Conservation (phyloP, 2,888 invertebrate genomes). For the Deroplatys truncata region DNA sequence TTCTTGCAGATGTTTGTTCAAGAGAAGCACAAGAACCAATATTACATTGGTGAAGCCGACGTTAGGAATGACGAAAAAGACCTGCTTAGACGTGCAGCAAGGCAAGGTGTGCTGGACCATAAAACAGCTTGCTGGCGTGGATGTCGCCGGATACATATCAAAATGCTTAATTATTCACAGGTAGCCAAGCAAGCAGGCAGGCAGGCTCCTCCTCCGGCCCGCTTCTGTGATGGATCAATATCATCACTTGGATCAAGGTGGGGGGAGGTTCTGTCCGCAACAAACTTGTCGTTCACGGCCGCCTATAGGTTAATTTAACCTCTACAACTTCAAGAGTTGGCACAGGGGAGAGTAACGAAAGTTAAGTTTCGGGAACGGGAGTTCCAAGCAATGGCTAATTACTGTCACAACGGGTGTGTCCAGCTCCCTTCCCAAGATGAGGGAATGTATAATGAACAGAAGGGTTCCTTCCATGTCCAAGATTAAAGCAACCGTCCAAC, state of each 20-base stretch:
- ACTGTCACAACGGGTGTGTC: neutral
- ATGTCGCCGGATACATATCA: constrained; percentile 15
- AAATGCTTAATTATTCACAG: constrained; percentile 16
- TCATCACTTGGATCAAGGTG: neutral
- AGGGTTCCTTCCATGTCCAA: neutral
- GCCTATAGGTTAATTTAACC: neutral
- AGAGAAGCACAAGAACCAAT: too few species aligned
- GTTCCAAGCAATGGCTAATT: neutral
- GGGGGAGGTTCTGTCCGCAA: neutral
- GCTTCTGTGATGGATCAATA: constrained; percentile 7
- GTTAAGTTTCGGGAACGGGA: neutral
- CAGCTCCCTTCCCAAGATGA: neutral
- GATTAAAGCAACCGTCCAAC: neutral
- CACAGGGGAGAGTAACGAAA: neutral
- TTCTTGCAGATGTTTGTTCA: too few species aligned
- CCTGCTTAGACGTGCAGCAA: too few species aligned
- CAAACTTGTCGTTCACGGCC: neutral
- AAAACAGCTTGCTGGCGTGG: neutral
- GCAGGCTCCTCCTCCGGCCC: neutral
- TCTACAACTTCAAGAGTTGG: neutral
- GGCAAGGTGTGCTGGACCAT: neutral
- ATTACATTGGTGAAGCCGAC: too few species aligned
- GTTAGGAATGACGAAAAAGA: too few species aligned
- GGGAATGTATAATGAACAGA: neutral
- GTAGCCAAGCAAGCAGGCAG: neutral